Conservation (phyloP, 2,797 vertebrate genomes). For the Cichlasoma orientale region DNA sequence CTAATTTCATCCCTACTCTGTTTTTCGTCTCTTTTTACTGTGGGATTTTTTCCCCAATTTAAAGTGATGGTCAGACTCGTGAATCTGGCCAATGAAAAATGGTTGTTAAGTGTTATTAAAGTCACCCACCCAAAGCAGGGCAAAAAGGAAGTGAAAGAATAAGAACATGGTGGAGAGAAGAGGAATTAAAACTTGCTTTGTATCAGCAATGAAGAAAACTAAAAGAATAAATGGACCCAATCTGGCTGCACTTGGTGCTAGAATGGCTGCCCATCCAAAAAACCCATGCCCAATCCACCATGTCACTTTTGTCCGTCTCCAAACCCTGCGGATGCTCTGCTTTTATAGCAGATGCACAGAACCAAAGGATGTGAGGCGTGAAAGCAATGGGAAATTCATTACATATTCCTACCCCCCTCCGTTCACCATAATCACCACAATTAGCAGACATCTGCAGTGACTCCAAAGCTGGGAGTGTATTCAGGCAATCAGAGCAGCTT, state of each 20-base stretch:
- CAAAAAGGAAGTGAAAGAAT: slow-evolving; percentile 18
- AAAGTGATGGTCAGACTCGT: neutral
- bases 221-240: slow-evolving; percentile 67
- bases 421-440: slow-evolving; percentile 83
- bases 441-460: slow-evolving; percentile 85
- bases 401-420: slow-evolving; percentile 81
- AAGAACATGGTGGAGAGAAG: slow-evolving; percentile 17
- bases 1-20: neutral
- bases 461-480: slow-evolving; percentile 77
- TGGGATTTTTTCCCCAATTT: neutral
- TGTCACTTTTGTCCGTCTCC: slow-evolving; percentile 71
- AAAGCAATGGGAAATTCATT: slow-evolving; percentile 83
- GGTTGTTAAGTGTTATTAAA: slow-evolving; percentile 13
- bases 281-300: slow-evolving; percentile 61
- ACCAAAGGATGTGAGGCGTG: slow-evolving; percentile 78
- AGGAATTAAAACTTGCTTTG: slow-evolving; percentile 46
- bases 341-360: slow-evolving; percentile 76
- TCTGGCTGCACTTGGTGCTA: slow-evolving; percentile 63
- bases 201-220: slow-evolving; percentile 35
- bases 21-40: neutral
- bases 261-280: slow-evolving; percentile 65
- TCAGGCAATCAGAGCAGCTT: slow-evolving; percentile 80
- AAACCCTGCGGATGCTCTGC: slow-evolving; percentile 74
- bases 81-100: slow-evolving; percentile 5
- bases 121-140: slow-evolving; percentile 6